phyloP scores from a whole-genome alignment of 1,140 invertebrate species.

The Acyrthosiphon pisum region DNA sequence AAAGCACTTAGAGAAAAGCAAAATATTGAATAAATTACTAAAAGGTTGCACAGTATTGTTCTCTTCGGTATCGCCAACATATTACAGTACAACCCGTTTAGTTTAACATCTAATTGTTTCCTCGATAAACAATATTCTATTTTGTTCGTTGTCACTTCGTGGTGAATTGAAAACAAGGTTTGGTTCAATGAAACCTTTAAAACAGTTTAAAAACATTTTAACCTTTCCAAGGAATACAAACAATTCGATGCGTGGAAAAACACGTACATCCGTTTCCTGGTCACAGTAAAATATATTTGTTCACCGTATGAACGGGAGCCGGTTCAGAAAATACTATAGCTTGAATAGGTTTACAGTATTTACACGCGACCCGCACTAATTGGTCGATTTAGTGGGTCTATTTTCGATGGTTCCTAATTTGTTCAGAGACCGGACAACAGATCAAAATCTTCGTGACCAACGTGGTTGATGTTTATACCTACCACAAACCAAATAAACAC shows the following conservation, averaged over 20 bases:
- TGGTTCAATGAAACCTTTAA: slow-evolving; percentile 5
- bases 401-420: slow-evolving; percentile 20
- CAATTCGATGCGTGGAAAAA: not conserved
- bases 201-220: slow-evolving; percentile 37
- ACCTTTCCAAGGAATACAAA: not conserved
- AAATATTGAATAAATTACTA: slow-evolving; percentile 26
- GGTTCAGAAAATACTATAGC: slow-evolving; percentile 2
- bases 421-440: not conserved
- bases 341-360: slow-evolving; percentile 37
- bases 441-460: not conserved
- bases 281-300: not conserved
- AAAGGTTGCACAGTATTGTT: not conserved
- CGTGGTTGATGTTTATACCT: not conserved
- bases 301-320: not conserved
- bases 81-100: slow-evolving; percentile 17
- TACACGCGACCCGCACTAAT: slow-evolving; percentile 29
- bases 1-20: not conserved
- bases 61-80: not conserved
- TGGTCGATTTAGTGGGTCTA: slow-evolving; percentile 37
- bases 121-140: slow-evolving; percentile 12
- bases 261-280: not conserved
- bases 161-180: slow-evolving; percentile 15
- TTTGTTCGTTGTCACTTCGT: not conserved
- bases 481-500: not conserved
- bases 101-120: slow-evolving; percentile 14